A percentile compares a stretch with the other conserved stretches of the same genome.
Evolutionary conservation across 1,140 invertebrate genomes (phyloP).

Genomic region (Arion vulgaris): DNA sequence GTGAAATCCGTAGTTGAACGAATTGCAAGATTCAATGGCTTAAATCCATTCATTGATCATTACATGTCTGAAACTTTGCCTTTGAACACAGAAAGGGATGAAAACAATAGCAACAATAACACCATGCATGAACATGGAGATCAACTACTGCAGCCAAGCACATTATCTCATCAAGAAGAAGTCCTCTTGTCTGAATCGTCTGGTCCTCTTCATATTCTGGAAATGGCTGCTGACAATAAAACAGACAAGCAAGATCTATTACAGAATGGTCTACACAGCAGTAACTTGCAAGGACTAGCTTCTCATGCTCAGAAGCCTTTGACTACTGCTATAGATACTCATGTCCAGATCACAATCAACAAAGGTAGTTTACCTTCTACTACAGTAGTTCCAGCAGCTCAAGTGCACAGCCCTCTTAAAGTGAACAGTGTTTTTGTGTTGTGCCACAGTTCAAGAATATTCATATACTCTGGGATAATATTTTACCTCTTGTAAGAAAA

Average conservation of each 20-base stretch:
- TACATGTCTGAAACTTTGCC: conserved; percentile 29
- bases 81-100: background rate
- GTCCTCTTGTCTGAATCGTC: conserved; percentile 7
- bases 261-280: background rate
- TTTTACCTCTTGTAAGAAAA: conserved; percentile 49
- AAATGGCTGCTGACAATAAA: background rate
- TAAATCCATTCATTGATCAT: conserved; percentile 24
- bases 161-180: conserved; percentile 5
- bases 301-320: background rate
- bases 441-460: conserved; percentile 32
- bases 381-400: background rate
- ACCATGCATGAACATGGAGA: background rate
- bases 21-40: conserved; percentile 58
- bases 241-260: background rate
- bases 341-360: background rate
- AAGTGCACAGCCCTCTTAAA: background rate
- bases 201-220: background rate
- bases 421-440: conserved; percentile 33
- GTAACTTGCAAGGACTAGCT: background rate
- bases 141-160: conserved; percentile 9
- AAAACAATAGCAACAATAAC: background rate
- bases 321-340: background rate
- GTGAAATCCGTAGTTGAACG: conserved; percentile 52
- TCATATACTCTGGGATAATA: conserved; percentile 44
- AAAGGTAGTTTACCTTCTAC: background rate